Evolutionary conservation across 2,888 invertebrate species (phyloP), one percentile per base, ranked within the genome.

Genomic region (Acronicta aceris): DNA sequence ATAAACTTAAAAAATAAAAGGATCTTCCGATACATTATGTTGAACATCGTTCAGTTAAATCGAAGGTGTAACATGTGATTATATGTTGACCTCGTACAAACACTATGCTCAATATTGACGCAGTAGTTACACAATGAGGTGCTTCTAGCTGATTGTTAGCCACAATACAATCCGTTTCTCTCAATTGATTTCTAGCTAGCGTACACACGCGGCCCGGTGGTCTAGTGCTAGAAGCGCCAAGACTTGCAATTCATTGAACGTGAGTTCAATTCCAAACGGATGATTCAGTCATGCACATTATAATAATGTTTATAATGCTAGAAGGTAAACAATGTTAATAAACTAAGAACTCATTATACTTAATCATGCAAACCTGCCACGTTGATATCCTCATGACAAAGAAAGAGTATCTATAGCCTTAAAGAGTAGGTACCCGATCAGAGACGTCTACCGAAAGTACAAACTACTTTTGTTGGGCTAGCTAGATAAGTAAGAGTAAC

Each of bases 31-130:
- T 38, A 38, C 7, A 38, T n/a, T 8, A 38, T 7, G 38, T n/a
- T 38, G 6, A 36, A 38, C n/a, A 38, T 13, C 38, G n/a, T 38
- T 13, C 4, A 36, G 36, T 13, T 38, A 38, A n/a, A 30, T 16
- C 8, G 36, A 15, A 21, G 69, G 51, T 45, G 21, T 46, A 41
- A 21, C 40, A 9, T 46, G 49, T 48, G 17, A 41, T 17, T 17
- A 25, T 33, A 13, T 16, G 7, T 27, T 12, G 10, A 17, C 49
- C 30, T 17, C 9, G 21, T 46, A 27, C 36, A 41, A 54, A 54
- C 33, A 70, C 54, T 69, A 40, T n/a, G 13, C 46, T 12, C 49
- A 70, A 70, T 65, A 70, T 65, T 70, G 46, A 64, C 13, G 38
- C 45, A 36, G 46, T 36, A 17, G 12, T 12, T 21, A 45, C 13